Evolutionary conservation across 2,888 invertebrate genomes (phyloP).

Genomic region (Cotesia congregata): DNA sequence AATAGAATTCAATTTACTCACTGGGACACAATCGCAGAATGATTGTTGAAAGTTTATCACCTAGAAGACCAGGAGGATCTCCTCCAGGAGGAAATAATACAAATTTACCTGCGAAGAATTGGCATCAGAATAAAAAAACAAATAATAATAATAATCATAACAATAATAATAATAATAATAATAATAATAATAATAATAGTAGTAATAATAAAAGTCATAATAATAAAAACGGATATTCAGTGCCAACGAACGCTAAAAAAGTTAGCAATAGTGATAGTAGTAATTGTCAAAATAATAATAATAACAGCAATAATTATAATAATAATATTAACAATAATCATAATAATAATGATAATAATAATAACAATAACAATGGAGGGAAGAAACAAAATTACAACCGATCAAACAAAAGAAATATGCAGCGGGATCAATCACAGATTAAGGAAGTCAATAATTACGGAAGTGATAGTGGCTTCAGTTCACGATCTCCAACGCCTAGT

Average conservation of each 20-base stretch:
- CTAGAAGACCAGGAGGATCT: constrained; percentile 56
- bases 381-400: constrained; percentile 50
- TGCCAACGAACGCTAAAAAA: background rate
- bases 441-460: constrained; percentile 49
- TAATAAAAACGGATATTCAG: background rate
- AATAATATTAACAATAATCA: background rate
- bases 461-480: constrained; percentile 66
- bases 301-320: background rate
- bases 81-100: constrained; percentile 46
- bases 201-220: background rate
- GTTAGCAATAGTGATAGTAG: background rate
- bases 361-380: constrained; percentile 27
- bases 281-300: constrained; percentile 1
- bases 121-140: constrained; percentile 52
- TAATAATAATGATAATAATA: constrained; percentile 24
- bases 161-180: constrained; percentile 17
- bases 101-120: constrained; percentile 50
- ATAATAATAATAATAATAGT: constrained; percentile 15
- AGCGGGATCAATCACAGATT: constrained; percentile 54
- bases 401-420: constrained; percentile 41
- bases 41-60: constrained; percentile 59
- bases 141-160: constrained; percentile 19
- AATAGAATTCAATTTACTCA: background rate
- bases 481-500: constrained; percentile 67
- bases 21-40: constrained; percentile 55